Base-by-base conservation (phyloP, 1,140 invertebrate genomes). In the Neuroterus valhalla region DNA sequence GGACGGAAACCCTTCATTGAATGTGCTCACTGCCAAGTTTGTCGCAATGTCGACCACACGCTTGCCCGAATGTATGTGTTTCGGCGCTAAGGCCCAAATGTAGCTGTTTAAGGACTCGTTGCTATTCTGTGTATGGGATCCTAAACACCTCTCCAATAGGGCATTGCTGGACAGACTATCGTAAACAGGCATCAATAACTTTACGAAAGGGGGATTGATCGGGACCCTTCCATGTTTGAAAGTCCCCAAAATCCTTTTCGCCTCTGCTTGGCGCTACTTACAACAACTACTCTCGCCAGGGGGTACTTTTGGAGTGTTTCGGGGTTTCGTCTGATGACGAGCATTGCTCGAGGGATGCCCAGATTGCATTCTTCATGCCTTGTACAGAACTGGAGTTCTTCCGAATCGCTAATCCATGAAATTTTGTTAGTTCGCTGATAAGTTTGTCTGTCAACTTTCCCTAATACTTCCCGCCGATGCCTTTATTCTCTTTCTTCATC, bases 241-340 rank as follows among this genome's bases (percentile, higher is more conserved):
- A 14, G 3, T 31, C 11, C 46, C 17, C 19, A 72, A 11, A 6
- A 2, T 66, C 3, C 42, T 62, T 43, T 3, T 44, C 1, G 76
- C 45, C 31, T 44, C 14, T 15, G 74, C 77, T 70, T 66, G 55
- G 15, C 75, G 71, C 19, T 31, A 79, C n/a, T 48, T 68, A 62
- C 74, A 78, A 70, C 74, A 76, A 15, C 31, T 69, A 31, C 72
- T 31, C 38, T 69, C 55, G 42, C 71, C 74, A 23, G 14, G n/a
- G 17, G 70, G 70, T 73, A 78, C n/a, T 78, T 76, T 1, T 15
- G 14, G 55, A n/a, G n/a, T n/a, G n/a, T n/a, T n/a, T n/a, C n/a
- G n/a, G n/a, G n/a, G n/a, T n/a, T n/a, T n/a, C n/a, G n/a, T n/a
- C n/a, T n/a, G n/a, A n/a, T n/a, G n/a, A n/a, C n/a, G n/a, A n/a